Conservation (phyloP, 2,888 invertebrate species). For the Aphrophora alni region DNA sequence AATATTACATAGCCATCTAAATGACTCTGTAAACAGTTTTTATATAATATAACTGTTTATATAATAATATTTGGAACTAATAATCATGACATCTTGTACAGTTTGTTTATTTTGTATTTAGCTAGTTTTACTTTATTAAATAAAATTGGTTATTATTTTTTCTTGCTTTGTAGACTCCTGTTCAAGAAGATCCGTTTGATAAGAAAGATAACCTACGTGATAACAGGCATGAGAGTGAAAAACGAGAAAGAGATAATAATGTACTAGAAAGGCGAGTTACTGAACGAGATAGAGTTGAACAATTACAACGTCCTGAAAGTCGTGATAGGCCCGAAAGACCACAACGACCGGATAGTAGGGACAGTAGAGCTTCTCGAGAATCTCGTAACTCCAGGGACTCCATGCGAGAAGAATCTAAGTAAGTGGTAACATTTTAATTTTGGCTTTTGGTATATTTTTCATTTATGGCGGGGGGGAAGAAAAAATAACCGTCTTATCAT, state of each 20-base stretch:
- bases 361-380: slow-evolving; percentile 64
- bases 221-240: slow-evolving; percentile 53
- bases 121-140: too few relatives aligned
- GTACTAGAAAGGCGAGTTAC: background rate
- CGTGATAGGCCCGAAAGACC: slow-evolving; percentile 60
- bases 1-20: too few relatives aligned
- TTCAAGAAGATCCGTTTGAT: slow-evolving; percentile 36
- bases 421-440: slow-evolving; percentile 59
- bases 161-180: background rate
- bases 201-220: slow-evolving; percentile 27
- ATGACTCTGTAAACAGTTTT: too few relatives aligned
- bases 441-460: too few relatives aligned
- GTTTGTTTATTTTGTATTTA: too few relatives aligned
- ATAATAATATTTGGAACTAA: too few relatives aligned
- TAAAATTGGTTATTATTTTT: background rate
- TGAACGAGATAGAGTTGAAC: background rate
- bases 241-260: slow-evolving; percentile 24
- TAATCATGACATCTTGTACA: too few relatives aligned
- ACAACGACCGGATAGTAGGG: slow-evolving; percentile 65
- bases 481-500: too few relatives aligned
- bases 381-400: slow-evolving; percentile 60
- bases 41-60: too few relatives aligned
- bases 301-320: slow-evolving; percentile 42
- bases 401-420: slow-evolving; percentile 61
- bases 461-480: too few relatives aligned